Percentiles rank a stretch among this genome's conserved stretches.
Conservation (phyloP, 2,113 vertebrate genomes). For the Isurus oxyrinchus region DNA sequence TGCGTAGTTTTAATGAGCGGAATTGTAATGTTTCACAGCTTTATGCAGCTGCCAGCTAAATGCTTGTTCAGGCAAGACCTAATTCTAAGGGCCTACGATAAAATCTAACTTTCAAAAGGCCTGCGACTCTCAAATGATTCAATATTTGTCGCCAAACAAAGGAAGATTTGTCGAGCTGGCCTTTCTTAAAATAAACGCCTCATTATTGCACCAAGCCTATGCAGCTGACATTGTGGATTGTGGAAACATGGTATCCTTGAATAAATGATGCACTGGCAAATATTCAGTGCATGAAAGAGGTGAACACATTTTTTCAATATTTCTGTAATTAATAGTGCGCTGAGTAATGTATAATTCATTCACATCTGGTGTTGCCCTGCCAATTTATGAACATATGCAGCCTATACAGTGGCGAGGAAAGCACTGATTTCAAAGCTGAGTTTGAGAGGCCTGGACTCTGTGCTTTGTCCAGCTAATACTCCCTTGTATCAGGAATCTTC, state of each 20-base stretch:
- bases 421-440: neutral
- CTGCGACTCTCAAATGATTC: neutral
- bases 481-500: neutral
- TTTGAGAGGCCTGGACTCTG: neutral
- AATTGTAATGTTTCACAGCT: neutral
- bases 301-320: conserved; percentile 11
- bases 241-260: conserved; percentile 2
- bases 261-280: neutral
- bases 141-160: neutral
- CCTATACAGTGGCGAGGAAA: neutral
- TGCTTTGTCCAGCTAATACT: neutral
- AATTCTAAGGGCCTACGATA: neutral
- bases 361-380: neutral
- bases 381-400: neutral
- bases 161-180: neutral
- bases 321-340: neutral
- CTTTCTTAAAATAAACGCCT: neutral
- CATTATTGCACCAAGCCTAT: neutral
- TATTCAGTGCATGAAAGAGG: conserved; percentile 5
- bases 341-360: conserved; percentile 5
- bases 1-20: neutral
- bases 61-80: neutral
- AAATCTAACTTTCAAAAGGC: neutral
- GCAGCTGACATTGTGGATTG: neutral
- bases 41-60: neutral